These are phyloP conservation scores for Muscicapa comitata DNA, from an alignment of 2,797 vertebrate genomes.

Conservation along the genomic window DNA sequence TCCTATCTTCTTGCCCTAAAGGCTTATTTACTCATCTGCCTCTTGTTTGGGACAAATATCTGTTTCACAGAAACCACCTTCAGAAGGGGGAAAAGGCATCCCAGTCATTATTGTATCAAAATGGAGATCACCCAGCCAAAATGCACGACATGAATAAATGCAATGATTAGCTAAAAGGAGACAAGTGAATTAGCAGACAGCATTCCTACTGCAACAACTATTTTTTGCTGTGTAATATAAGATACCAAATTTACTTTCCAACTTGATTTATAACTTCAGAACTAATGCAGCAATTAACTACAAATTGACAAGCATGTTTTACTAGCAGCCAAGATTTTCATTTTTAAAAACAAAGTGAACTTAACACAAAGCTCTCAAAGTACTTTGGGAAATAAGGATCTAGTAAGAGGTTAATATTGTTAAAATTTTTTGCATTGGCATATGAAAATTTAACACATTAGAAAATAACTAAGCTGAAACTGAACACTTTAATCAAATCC, in stretches of 20 bases:
- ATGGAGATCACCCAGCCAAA: neutral
- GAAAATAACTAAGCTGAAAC: neutral
- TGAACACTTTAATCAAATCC: neutral
- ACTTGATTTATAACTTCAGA: neutral
- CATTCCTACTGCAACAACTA: neutral
- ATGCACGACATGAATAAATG: neutral
- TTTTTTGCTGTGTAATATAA: neutral
- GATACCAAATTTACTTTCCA: neutral
- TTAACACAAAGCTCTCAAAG: neutral
- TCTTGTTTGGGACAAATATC: neutral
- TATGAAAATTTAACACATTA: neutral
- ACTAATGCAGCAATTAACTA: neutral
- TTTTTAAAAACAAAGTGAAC: neutral
- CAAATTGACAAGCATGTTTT: neutral
- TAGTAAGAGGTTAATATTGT: neutral
- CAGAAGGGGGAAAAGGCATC: neutral
- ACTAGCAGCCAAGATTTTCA: neutral
- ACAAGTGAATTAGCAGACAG: neutral
- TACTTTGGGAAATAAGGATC: neutral
- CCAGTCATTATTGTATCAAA: neutral
- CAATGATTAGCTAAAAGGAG: neutral
- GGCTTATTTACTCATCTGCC: neutral
- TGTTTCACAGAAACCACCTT: neutral
- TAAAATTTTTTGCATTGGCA: neutral
- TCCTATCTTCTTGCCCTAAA: neutral